phyloP scores from a whole-genome alignment of 2,113 vertebrate genomes.

The Marmota monax region DNA sequence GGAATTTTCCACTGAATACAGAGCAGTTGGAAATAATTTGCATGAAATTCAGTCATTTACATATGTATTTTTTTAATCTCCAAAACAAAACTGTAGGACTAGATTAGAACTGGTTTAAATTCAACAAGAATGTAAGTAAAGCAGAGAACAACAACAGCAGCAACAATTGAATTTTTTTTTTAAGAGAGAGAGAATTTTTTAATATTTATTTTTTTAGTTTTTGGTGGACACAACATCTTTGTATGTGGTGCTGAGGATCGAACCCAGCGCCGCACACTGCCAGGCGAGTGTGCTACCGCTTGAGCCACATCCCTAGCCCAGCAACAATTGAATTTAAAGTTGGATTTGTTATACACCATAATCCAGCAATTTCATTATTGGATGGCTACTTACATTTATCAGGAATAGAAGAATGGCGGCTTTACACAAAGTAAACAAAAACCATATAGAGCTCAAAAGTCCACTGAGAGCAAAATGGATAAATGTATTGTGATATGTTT shows the following conservation, averaged over 20 bases:
- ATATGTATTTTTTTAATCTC: not conserved
- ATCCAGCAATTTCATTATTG: not conserved
- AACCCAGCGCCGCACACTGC: too few species aligned
- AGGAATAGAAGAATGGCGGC: not conserved
- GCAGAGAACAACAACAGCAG: not conserved
- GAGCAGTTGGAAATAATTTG: conserved; percentile 44
- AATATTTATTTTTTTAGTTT: too few species aligned
- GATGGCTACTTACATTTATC: not conserved
- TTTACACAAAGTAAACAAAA: not conserved
- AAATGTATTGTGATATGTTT: not conserved
- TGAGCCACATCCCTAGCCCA: too few species aligned
- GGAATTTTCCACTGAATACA: conserved; percentile 45
- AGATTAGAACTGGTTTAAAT: not conserved
- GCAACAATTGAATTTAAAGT: not conserved
- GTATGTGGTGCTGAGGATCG: too few species aligned
- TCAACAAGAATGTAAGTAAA: not conserved
- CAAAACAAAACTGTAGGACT: not conserved
- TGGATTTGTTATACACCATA: too few species aligned
- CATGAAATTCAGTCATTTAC: not conserved
- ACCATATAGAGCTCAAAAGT: not conserved
- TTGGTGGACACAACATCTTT: too few species aligned
- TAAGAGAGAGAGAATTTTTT: too few species aligned
- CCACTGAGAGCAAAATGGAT: not conserved
- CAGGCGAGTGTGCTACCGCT: too few species aligned
- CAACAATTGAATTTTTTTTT: too few species aligned